Conservation (phyloP, 2,888 invertebrate species). For the Scaptodrosophila latifasciaeformis region DNA sequence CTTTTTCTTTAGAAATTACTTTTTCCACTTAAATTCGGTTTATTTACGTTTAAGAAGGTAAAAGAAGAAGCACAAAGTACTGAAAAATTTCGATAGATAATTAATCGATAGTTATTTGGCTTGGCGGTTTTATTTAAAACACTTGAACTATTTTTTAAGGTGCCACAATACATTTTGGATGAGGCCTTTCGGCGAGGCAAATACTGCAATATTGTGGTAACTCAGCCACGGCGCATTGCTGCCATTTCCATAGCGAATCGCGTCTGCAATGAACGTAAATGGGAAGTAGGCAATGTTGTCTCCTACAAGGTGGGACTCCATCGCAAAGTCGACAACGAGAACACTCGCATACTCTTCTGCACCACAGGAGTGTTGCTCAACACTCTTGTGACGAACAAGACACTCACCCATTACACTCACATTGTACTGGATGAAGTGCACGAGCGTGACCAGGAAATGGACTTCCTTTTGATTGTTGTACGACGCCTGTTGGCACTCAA, state of each 20-base stretch:
- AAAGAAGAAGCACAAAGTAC: background rate
- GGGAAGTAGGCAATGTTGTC: slow-evolving; percentile 88
- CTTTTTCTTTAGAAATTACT: too few species aligned
- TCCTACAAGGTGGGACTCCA: slow-evolving; percentile 86
- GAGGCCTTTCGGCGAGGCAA: slow-evolving; percentile 79
- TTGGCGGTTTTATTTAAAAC: background rate
- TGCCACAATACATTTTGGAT: slow-evolving; percentile 95
- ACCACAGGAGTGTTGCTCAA: slow-evolving; percentile 93
- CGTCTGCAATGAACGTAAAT: slow-evolving; percentile 88
- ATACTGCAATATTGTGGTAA: slow-evolving; percentile 91
- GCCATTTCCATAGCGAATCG: slow-evolving; percentile 91
- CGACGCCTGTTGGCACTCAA: slow-evolving; percentile 83
- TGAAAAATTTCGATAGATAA: too few species aligned
- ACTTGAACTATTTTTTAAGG: slow-evolving; percentile 70
- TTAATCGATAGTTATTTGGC: too few species aligned
- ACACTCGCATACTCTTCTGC: slow-evolving; percentile 87
- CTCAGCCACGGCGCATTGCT: slow-evolving; percentile 95
- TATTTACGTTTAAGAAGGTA: background rate
- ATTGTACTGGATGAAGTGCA: slow-evolving; percentile 95
- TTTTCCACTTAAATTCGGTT: background rate
- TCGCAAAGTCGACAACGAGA: slow-evolving; percentile 33
- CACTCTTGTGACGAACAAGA: slow-evolving; percentile 81
- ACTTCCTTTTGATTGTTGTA: slow-evolving; percentile 89
- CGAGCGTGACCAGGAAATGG: slow-evolving; percentile 93
- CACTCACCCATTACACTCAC: slow-evolving; percentile 88